A percentile compares a stretch with the other conserved stretches of the same genome.
These are phyloP conservation scores for Malaclemys terrapin DNA, from an alignment of 2,113 vertebrate species.

Conservation along the genomic window DNA sequence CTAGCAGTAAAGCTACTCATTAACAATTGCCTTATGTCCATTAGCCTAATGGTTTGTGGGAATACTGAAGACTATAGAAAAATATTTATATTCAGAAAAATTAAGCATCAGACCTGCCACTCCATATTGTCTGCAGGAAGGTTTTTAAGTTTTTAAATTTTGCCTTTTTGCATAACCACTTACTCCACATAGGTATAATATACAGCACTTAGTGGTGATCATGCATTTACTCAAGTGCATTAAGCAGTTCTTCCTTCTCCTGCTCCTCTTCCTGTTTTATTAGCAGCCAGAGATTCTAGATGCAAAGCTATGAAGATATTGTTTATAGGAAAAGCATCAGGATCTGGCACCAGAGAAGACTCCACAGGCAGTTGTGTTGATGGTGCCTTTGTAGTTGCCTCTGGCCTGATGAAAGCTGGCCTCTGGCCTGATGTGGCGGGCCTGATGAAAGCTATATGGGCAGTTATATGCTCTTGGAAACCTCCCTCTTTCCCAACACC, in stretches of 20 bases:
- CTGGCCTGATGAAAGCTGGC: constrained; percentile 60
- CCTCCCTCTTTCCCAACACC: constrained; percentile 67
- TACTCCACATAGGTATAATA: constrained; percentile 38
- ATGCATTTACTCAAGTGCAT: constrained; percentile 56
- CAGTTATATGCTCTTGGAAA: constrained; percentile 76
- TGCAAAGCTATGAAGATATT: constrained; percentile 52
- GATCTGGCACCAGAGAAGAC: constrained; percentile 71
- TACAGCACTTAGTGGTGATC: constrained; percentile 24
- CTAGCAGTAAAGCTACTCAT: not conserved
- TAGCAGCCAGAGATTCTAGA: constrained; percentile 51
- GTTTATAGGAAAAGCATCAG: constrained; percentile 68
- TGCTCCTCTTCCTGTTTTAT: constrained; percentile 61
- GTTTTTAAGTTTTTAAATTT: constrained; percentile 55
- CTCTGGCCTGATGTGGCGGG: constrained; percentile 54
- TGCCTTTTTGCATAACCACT: constrained; percentile 45
- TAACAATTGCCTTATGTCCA: constrained; percentile 28
- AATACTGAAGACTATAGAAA: constrained; percentile 51
- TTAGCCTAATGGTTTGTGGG: constrained; percentile 47
- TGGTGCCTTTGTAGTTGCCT: constrained; percentile 79
- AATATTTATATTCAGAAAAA: constrained; percentile 48
- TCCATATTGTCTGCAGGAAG: constrained; percentile 6
- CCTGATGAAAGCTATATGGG: constrained; percentile 70
- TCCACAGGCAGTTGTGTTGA: constrained; percentile 76
- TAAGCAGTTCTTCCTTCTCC: constrained; percentile 38
- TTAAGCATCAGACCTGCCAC: not conserved